A percentile compares a stretch with the other conserved stretches of the same genome.
Conservation (phyloP, 2,113 vertebrate genomes). For the Camelus dromedarius region DNA sequence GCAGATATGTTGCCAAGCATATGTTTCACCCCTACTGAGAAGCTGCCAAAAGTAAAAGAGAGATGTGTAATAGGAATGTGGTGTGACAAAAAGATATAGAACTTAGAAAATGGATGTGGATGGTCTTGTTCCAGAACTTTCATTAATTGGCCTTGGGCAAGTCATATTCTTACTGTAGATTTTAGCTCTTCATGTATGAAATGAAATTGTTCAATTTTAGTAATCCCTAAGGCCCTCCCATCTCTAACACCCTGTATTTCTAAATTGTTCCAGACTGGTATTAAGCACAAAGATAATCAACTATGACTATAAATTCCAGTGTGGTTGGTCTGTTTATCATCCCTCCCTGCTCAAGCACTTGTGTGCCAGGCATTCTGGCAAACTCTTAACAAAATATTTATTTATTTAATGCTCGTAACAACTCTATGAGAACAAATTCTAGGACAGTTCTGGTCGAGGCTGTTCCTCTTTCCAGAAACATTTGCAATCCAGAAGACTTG, state of each 20-base stretch:
- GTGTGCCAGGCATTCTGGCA: not conserved
- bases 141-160: not conserved
- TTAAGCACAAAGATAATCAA: constrained; percentile 2
- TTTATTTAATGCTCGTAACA: not conserved
- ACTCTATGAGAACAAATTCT: not conserved
- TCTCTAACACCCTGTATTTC: not conserved
- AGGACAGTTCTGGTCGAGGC: not conserved
- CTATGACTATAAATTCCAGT: not conserved
- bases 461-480: not conserved
- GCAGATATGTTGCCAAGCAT: constrained; percentile 21
- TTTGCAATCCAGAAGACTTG: not conserved
- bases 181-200: not conserved
- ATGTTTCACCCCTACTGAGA: not conserved
- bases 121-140: not conserved
- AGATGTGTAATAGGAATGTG: not conserved
- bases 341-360: not conserved
- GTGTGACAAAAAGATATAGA: not conserved
- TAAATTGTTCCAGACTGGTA: not conserved
- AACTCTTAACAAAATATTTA: constrained; percentile 23
- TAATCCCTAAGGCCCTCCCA: not conserved
- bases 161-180: not conserved
- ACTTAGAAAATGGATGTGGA: not conserved
- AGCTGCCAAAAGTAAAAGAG: not conserved
- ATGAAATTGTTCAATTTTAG: not conserved
- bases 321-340: not conserved